These are phyloP conservation scores for Drosophila eohydei DNA, from an alignment of 2,888 invertebrate species.

Conservation along the genomic window DNA sequence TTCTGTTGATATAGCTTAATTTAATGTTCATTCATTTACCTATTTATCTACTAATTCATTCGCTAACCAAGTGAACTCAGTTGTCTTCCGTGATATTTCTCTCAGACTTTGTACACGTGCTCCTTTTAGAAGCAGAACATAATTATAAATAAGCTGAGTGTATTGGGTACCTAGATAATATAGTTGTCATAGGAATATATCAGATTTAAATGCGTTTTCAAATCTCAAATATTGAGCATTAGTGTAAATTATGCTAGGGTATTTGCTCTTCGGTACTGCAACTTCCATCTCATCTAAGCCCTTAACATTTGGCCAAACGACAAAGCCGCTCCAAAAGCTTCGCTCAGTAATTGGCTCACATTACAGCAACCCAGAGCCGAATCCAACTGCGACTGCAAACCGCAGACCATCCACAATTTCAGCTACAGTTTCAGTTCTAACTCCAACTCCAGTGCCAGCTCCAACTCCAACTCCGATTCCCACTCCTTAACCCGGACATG, in stretches of 20 bases:
- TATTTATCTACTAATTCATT: not conserved
- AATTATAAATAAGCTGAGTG: no score
- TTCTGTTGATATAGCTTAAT: not conserved
- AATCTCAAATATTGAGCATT: no score
- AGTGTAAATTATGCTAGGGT: not conserved
- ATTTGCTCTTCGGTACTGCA: not conserved
- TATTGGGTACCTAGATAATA: no score
- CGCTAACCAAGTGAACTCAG: not conserved
- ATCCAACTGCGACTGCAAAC: conserved; percentile 44
- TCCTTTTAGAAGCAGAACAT: no score
- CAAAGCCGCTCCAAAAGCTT: conserved; percentile 21
- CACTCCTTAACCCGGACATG: conserved; percentile 40
- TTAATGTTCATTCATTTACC: no score
- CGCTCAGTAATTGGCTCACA: conserved; percentile 70
- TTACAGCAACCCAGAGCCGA: conserved; percentile 64
- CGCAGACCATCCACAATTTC: conserved; percentile 29
- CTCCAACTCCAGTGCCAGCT: not conserved
- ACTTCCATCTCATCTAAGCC: not conserved
- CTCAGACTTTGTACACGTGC: not conserved
- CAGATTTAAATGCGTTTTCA: no score
- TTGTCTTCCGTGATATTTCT: not conserved
- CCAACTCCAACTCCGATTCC: conserved; percentile 6
- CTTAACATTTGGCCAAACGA: conserved; percentile 44
- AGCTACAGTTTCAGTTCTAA: conserved; percentile 4
- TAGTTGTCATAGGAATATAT: no score